These are phyloP conservation scores for Prorops nasuta DNA, from an alignment of 1,140 invertebrate genomes.

Conservation along the genomic window DNA sequence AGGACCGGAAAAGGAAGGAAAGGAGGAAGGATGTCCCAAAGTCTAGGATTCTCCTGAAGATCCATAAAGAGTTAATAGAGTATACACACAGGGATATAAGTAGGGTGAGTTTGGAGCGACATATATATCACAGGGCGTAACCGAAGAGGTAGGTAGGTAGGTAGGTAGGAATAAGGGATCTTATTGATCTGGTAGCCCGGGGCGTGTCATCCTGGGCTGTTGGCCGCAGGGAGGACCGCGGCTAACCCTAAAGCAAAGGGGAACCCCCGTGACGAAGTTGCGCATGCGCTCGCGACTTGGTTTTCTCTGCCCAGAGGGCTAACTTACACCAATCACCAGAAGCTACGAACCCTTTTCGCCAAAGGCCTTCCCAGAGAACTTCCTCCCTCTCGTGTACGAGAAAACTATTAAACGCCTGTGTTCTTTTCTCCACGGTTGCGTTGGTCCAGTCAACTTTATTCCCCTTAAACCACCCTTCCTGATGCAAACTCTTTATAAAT, in stretches of 20 bases:
- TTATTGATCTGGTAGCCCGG: constrained; percentile 59
- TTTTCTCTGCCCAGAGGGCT: constrained; percentile 45
- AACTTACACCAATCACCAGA: constrained; percentile 56
- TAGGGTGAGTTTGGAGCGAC: constrained; percentile 28
- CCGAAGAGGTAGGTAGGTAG: constrained; percentile 41
- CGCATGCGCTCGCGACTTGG: constrained; percentile 39
- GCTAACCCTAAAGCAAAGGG: constrained; percentile 55
- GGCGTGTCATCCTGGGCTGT: constrained; percentile 57
- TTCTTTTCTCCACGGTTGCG: too few relatives aligned
- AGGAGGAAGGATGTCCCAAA: too few relatives aligned
- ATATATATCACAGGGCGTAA: constrained; percentile 43
- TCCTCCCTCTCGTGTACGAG: constrained; percentile 9
- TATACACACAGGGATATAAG: background rate
- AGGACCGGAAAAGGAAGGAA: too few relatives aligned
- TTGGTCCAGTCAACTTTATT: too few relatives aligned
- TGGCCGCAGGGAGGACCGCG: constrained; percentile 57
- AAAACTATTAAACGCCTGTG: too few relatives aligned
- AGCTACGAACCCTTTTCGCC: constrained; percentile 51
- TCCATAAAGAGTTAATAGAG: too few relatives aligned
- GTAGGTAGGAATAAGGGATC: constrained; percentile 53
- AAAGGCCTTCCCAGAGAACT: constrained; percentile 35
- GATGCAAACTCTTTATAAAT: too few relatives aligned
- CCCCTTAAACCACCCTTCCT: too few relatives aligned
- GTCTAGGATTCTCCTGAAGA: too few relatives aligned
- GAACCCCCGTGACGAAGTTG: constrained; percentile 20